phyloP scores from a whole-genome alignment of 1,140 invertebrate species.

The Lepidurus apus region DNA sequence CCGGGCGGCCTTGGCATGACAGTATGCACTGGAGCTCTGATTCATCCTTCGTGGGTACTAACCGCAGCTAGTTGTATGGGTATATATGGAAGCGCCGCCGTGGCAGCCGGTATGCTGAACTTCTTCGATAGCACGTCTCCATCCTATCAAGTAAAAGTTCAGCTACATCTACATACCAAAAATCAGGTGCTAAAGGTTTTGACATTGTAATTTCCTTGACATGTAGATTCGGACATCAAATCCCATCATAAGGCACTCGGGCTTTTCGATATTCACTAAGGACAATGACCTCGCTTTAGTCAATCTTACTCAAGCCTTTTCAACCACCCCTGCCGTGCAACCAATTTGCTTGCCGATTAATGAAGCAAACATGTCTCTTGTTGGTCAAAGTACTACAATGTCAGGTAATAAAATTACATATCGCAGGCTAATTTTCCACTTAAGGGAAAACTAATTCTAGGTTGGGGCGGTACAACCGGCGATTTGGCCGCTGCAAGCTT shows the following conservation, averaged over 20 bases:
- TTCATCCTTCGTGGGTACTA: neutral
- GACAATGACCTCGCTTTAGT: neutral
- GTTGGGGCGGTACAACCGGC: neutral
- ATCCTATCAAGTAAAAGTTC: neutral
- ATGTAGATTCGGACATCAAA: too few relatives aligned
- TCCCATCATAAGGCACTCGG: too few relatives aligned
- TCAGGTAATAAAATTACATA: neutral
- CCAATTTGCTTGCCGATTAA: neutral
- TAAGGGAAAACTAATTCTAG: neutral
- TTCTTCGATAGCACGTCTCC: neutral
- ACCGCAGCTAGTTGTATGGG: neutral
- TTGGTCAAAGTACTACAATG: neutral
- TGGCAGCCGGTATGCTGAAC: neutral
- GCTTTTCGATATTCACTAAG: neutral
- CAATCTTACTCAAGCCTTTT: neutral
- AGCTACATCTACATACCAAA: neutral
- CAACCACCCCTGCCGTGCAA: neutral
- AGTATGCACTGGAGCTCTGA: neutral
- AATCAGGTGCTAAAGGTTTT: too few relatives aligned
- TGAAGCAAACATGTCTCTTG: neutral
- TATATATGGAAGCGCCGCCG: neutral
- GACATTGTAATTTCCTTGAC: too few relatives aligned
- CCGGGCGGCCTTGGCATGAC: neutral
- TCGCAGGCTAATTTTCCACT: neutral
- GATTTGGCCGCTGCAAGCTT: neutral